These are phyloP conservation scores for human (Homo sapiens) DNA, from an alignment of 2,113 vertebrate species.

Conservation along the genomic window GRCh38 chrX:109312501-109313000, in stretches of 20 bases:
- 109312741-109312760: neutral
- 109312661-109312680: neutral
- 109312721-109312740: neutral
- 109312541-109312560: constrained; percentile 50
- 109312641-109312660: neutral
- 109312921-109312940: neutral
- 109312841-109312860: constrained; percentile 15
- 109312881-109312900: neutral
- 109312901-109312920: neutral
- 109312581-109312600: neutral
- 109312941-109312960: neutral
- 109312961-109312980: neutral
- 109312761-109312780: constrained; percentile 22
- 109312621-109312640: constrained; percentile 21
- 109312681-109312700: neutral
- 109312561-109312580: constrained; percentile 25
- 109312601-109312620: constrained; percentile 14
- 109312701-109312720: neutral
- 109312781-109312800: constrained; percentile 31
- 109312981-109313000: neutral
- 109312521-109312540: constrained; percentile 19
- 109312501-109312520: constrained; percentile 37
- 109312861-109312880: neutral
- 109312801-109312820: neutral
- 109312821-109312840: neutral